Conservation (phyloP, 2,797 vertebrate genomes). For the Threskiornis aethiopicus region DNA sequence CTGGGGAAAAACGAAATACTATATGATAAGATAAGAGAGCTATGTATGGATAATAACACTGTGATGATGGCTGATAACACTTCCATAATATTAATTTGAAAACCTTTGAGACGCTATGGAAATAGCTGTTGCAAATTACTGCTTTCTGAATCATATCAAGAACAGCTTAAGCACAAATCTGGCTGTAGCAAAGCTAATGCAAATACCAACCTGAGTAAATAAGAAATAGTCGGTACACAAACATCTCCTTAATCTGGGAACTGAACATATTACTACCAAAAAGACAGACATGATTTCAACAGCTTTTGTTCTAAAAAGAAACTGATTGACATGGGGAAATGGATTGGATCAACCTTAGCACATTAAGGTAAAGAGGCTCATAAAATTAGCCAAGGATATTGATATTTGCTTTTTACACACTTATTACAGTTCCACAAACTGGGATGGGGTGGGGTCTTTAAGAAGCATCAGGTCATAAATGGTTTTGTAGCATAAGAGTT, state of each 20-base stretch:
- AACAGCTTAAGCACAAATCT: neutral
- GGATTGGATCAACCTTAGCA: neutral
- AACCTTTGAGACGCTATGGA: neutral
- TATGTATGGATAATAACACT: neutral
- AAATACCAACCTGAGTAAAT: conserved; percentile 17
- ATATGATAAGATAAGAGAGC: neutral
- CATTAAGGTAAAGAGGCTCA: neutral
- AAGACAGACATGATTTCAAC: neutral
- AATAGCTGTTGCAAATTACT: neutral
- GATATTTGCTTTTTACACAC: neutral
- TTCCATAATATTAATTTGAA: neutral
- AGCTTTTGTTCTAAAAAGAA: neutral
- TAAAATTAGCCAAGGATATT: neutral
- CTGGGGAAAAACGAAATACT: neutral
- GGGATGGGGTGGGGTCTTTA: neutral
- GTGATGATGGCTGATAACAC: neutral
- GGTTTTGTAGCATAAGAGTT: neutral
- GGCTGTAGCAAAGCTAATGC: neutral
- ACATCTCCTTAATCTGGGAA: neutral
- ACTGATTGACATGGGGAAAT: neutral
- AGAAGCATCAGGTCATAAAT: neutral
- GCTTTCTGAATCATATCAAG: neutral
- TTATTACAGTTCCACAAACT: neutral
- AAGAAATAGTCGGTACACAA: neutral
- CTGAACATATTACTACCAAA: conserved; percentile 4